phyloP scores from a whole-genome alignment of 2,113 vertebrate genomes.

The Psittacus erithacus region DNA sequence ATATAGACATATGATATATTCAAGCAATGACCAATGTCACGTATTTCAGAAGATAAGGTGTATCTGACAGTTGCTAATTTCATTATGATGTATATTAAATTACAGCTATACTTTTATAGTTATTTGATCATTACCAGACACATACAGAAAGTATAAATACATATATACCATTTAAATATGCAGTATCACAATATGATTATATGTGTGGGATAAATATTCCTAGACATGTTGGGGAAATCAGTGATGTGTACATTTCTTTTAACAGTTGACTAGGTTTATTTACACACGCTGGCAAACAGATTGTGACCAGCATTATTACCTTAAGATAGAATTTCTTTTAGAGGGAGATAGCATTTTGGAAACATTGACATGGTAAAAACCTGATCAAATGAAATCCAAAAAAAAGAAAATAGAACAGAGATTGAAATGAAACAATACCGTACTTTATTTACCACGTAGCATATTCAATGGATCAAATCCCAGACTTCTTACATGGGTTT shows the following conservation, averaged over 20 bases:
- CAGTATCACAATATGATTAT: background rate
- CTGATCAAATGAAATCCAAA: background rate
- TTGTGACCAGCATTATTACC: background rate
- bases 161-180: background rate
- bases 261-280: background rate
- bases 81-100: background rate
- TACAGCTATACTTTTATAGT: background rate
- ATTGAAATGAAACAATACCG: background rate
- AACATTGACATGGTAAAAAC: background rate
- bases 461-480: background rate
- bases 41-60: background rate
- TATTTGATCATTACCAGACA: background rate
- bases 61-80: background rate
- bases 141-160: background rate
- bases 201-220: background rate
- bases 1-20: background rate
- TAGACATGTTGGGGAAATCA: background rate
- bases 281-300: background rate
- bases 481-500: background rate
- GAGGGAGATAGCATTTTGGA: constrained; percentile 61
- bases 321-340: constrained; percentile 26
- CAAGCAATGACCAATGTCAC: background rate
- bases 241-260: background rate
- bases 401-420: background rate
- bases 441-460: background rate